Evolutionary conservation across 2,888 invertebrate species (phyloP).

Genomic region (Pristionchus japonicus): DNA sequence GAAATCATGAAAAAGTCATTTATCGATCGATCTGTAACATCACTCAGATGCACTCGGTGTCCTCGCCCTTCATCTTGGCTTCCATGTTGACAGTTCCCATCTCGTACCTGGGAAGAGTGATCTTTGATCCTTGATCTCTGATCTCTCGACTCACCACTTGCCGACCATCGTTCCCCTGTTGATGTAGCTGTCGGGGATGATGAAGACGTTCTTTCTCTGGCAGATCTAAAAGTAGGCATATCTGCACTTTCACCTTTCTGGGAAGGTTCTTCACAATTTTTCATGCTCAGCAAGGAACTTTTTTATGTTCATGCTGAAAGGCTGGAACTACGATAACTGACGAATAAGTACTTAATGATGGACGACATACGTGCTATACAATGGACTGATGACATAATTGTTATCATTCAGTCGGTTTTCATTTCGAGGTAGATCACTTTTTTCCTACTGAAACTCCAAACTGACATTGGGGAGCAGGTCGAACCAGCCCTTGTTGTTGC

Average conservation of each 20-base stretch:
- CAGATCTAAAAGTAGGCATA: too few species aligned
- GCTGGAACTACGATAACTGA: too few species aligned
- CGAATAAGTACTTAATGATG: neutral
- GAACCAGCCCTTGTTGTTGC: slow-evolving; percentile 25
- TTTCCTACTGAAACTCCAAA: too few species aligned
- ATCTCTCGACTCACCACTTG: neutral
- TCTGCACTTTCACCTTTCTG: too few species aligned
- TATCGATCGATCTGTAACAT: neutral
- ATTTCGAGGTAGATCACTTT: too few species aligned
- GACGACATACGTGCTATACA: too few species aligned
- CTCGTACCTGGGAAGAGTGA: slow-evolving; percentile 3
- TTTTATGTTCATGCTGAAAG: too few species aligned
- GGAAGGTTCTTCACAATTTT: too few species aligned
- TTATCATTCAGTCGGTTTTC: too few species aligned
- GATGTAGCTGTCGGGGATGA: slow-evolving; percentile 26
- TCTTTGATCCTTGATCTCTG: neutral
- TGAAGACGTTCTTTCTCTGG: neutral
- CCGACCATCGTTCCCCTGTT: neutral
- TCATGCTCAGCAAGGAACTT: too few species aligned
- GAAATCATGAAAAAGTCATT: too few species aligned
- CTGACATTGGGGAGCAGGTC: neutral
- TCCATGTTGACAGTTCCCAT: slow-evolving; percentile 37
- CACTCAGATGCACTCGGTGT: slow-evolving; percentile 15
- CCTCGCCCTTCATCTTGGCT: slow-evolving; percentile 23
- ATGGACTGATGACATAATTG: too few species aligned